These are phyloP conservation scores for Porites divaricata DNA, from an alignment of 92 coral and sea anemone species.

Conservation along the genomic window DNA sequence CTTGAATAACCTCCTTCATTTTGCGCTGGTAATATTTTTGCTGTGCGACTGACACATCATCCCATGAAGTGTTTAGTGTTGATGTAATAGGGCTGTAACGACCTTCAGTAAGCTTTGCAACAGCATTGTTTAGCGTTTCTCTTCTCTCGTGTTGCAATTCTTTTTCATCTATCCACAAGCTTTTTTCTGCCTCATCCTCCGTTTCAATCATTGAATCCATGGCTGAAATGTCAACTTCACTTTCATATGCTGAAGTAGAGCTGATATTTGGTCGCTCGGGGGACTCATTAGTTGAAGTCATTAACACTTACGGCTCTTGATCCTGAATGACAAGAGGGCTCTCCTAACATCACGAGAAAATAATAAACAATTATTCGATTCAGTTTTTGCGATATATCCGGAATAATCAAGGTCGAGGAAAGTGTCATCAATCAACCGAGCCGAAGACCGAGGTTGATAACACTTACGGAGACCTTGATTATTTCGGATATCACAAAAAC, in stretches of 20 bases:
- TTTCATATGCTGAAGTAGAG: background rate
- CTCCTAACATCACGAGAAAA: background rate
- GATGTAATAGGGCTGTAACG: slow-evolving; percentile 16
- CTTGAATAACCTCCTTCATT: slow-evolving; percentile 11
- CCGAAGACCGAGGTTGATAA: no score
- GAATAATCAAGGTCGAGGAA: background rate
- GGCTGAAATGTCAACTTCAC: background rate
- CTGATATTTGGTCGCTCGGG: slow-evolving; percentile 2
- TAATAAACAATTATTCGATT: background rate
- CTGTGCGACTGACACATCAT: slow-evolving; percentile 9
- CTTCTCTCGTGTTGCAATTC: slow-evolving; percentile 20
- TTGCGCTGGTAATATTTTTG: slow-evolving; percentile 17
- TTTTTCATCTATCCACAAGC: slow-evolving; percentile 8
- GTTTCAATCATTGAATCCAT: no score
- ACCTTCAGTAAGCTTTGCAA: slow-evolving; percentile 22
- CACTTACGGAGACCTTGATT: no score
- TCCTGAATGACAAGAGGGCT: background rate
- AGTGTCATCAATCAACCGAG: no score
- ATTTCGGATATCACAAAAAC: no score
- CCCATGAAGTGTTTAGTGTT: slow-evolving; percentile 2
- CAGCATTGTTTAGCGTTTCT: slow-evolving; percentile 9
- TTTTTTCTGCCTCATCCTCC: background rate
- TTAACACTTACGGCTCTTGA: background rate
- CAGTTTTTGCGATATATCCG: background rate
- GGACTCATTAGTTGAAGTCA: background rate